Conservation (phyloP, 2,797 vertebrate genomes). For the Hipposideros larvatus region DNA sequence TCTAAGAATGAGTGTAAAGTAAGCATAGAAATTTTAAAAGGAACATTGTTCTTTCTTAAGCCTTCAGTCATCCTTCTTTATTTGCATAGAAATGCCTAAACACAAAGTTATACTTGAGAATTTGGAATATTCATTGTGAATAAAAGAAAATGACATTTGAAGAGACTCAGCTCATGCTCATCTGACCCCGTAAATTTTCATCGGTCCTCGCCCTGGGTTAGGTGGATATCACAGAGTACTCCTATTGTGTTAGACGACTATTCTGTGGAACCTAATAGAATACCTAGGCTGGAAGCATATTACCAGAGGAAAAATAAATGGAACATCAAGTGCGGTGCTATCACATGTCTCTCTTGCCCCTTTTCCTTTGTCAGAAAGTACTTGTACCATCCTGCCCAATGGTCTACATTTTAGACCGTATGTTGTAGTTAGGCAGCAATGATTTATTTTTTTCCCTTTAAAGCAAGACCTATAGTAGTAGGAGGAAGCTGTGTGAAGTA, state of each 20-base stretch:
- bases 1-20: not conserved
- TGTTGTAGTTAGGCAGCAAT: not conserved
- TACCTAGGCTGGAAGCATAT: not conserved
- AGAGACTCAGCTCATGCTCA: not conserved
- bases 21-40: slow-evolving; percentile 20
- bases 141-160: slow-evolving; percentile 31
- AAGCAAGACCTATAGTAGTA: not conserved
- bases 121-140: not conserved
- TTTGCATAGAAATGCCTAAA: slow-evolving; percentile 20
- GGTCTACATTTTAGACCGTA: slow-evolving; percentile 18
- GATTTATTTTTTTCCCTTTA: not conserved
- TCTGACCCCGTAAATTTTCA: not conserved
- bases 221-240: not conserved
- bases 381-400: not conserved
- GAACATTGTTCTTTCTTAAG: not conserved
- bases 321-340: not conserved
- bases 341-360: not conserved
- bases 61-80: not conserved
- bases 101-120: not conserved
- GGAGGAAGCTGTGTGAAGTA: not conserved
- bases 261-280: not conserved
- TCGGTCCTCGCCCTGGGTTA: not conserved
- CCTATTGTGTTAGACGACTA: too few species aligned
- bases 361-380: not conserved
- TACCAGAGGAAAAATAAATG: not conserved